Percentiles rank a stretch among this genome's conserved stretches.
phyloP scores from a whole-genome alignment of 2,113 vertebrate genomes.

The Hepsetus odoe region DNA sequence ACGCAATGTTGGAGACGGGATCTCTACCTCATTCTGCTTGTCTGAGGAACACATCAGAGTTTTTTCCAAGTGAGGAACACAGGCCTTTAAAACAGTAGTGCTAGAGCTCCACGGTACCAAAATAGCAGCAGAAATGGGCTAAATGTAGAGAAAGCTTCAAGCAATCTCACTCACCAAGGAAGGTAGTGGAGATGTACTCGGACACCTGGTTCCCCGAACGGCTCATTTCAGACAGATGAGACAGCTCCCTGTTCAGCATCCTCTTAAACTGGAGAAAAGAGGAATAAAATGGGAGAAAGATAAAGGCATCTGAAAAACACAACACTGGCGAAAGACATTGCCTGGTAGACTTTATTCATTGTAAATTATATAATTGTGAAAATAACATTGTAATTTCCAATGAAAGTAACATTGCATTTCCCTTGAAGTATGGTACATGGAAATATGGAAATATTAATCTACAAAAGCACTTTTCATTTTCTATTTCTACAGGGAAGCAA shows the following conservation, averaged over 20 bases:
- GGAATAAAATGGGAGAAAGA: constrained; percentile 30
- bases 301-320: too few relatives aligned
- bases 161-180: constrained; percentile 80
- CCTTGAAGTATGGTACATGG: too few relatives aligned
- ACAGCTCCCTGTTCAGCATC: constrained; percentile 93
- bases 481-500: too few relatives aligned
- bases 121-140: constrained; percentile 10
- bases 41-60: constrained; percentile 69
- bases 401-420: too few relatives aligned
- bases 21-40: constrained; percentile 92
- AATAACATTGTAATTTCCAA: too few relatives aligned
- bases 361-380: too few relatives aligned
- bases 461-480: too few relatives aligned
- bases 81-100: not conserved
- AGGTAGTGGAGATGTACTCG: constrained; percentile 94
- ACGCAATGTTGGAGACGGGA: constrained; percentile 84
- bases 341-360: too few relatives aligned
- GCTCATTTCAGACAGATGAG: constrained; percentile 94
- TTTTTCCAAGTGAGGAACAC: not conserved
- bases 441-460: too few relatives aligned
- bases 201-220: constrained; percentile 95
- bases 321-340: too few relatives aligned
- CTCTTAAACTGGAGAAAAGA: constrained; percentile 81
- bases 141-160: not conserved
- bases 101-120: not conserved